Evolutionary conservation across 35 echinoderm and acorn worm genomes (phyloP), one percentile per base, ranked within the genome.

Genomic region (Stichopus chloronotus): DNA sequence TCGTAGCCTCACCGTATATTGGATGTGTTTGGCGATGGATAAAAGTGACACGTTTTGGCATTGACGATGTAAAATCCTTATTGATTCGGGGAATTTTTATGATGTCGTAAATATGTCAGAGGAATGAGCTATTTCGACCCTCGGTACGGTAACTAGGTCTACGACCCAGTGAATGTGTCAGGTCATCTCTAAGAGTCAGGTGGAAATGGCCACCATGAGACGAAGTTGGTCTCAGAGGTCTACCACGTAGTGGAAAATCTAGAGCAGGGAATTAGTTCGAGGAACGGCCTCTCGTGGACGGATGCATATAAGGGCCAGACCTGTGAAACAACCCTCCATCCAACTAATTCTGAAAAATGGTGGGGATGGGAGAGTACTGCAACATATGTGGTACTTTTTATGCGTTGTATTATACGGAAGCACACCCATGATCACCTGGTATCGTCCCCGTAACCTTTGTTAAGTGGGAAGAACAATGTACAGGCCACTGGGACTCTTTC

Each of bases 11-110:
- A 20, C 69, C 19, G 22, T 74, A 21, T n/a, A 21, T 74, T 82
- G 21, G 82, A 56, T 53, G 53, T 53, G 80, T 85, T 85, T 85
- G 5, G 52, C 25, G 82, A 85, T 58, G 57, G 55, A 85, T 85
- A 85, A 85, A 85, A 85, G 55, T 58, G 55, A 85, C 82, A 85
- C 82, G 82, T 85, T 85, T 85, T 85, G 55, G 57, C 57, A 56
- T 85, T 17, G 82, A 53, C 55, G 82, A 19, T 8, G 54, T 57
- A 58, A 85, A 85, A 85, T 85, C 57, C 82, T 19, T 85, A 57
- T 85, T 85, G 82, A 85, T 85, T 85, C 55, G 20, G 82, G 82
- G 82, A 58, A 85, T 85, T 85, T 85, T 57, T 85, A 85, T 85
- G 56, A 56, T 58, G 82, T 58, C 17, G 82, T 85, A 85, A 85